Conservation (phyloP, 2,888 invertebrate genomes). For the Lysandra coridon region DNA sequence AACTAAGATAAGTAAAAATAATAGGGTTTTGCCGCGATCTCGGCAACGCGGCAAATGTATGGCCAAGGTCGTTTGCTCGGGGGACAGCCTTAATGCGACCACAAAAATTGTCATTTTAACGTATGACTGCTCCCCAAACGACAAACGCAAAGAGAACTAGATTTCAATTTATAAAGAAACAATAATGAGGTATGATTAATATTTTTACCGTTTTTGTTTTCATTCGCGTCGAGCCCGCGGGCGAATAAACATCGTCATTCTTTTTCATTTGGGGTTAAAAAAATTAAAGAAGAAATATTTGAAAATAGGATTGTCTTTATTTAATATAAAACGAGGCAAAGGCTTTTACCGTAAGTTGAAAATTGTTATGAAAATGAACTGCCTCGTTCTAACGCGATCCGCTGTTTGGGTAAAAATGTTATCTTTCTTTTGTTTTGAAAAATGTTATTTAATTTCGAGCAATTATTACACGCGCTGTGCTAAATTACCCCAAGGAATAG, state of each 20-base stretch:
- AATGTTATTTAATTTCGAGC: constrained; percentile 77
- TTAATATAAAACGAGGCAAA: constrained; percentile 39
- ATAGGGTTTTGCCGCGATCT: too few species aligned
- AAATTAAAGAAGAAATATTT: constrained; percentile 25
- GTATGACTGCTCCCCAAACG: background rate
- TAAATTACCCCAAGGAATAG: constrained; percentile 78
- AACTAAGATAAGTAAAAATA: too few species aligned
- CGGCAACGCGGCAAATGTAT: too few species aligned
- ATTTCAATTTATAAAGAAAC: constrained; percentile 37
- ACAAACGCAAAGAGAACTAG: background rate
- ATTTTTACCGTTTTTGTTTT: constrained; percentile 22
- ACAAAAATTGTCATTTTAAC: background rate
- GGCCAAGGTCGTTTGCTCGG: too few species aligned
- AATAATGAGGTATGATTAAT: constrained; percentile 17
- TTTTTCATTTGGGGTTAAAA: constrained; percentile 18
- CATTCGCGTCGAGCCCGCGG: background rate
- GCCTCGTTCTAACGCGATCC: constrained; percentile 60
- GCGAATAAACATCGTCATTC: constrained; percentile 23
- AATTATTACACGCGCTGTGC: constrained; percentile 78
- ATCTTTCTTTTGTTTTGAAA: constrained; percentile 73
- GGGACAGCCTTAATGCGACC: background rate
- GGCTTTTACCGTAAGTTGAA: constrained; percentile 66
- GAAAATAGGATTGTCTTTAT: constrained; percentile 30
- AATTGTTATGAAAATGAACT: constrained; percentile 63
- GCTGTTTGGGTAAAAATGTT: constrained; percentile 62